Conservation (phyloP, 2,888 invertebrate genomes). For the Micoletzkya japonica region DNA sequence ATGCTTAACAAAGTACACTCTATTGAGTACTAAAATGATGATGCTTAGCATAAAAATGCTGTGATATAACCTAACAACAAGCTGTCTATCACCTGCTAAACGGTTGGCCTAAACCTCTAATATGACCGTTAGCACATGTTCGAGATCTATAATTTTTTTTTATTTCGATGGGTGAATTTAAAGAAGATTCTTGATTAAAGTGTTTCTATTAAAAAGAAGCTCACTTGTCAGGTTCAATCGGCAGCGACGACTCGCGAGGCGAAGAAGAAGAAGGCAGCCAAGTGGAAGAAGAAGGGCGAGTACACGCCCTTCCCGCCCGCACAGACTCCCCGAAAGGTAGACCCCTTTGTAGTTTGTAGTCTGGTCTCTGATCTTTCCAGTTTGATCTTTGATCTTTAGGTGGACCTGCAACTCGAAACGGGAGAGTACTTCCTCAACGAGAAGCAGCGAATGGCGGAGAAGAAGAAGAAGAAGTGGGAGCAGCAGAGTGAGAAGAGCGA, state of each 20-base stretch:
- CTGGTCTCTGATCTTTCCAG: background rate
- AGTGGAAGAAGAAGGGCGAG: slow-evolving; percentile 84
- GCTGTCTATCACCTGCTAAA: background rate
- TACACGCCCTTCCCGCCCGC: slow-evolving; percentile 98
- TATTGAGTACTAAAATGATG: too few relatives aligned
- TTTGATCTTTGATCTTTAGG: slow-evolving; percentile 57
- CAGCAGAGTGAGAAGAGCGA: slow-evolving; percentile 34
- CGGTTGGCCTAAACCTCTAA: background rate
- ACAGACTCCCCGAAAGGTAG: slow-evolving; percentile 84
- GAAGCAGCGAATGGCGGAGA: slow-evolving; percentile 66
- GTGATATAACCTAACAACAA: too few relatives aligned
- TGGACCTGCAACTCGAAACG: slow-evolving; percentile 87
- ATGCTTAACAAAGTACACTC: background rate
- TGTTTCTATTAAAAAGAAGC: background rate
- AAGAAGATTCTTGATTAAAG: background rate
- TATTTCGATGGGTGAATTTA: background rate
- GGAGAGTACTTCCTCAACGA: slow-evolving; percentile 92
- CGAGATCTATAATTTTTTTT: background rate
- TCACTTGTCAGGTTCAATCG: slow-evolving; percentile 56
- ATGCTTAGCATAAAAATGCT: too few relatives aligned
- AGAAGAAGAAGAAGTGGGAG: slow-evolving; percentile 37
- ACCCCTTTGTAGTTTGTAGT: background rate
- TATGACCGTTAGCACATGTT: background rate
- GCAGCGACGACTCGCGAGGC: slow-evolving; percentile 52
- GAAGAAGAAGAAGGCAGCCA: slow-evolving; percentile 65